These are phyloP conservation scores for Brachyalestes nurse DNA, from an alignment of 2,797 vertebrate genomes.

Conservation along the genomic window DNA sequence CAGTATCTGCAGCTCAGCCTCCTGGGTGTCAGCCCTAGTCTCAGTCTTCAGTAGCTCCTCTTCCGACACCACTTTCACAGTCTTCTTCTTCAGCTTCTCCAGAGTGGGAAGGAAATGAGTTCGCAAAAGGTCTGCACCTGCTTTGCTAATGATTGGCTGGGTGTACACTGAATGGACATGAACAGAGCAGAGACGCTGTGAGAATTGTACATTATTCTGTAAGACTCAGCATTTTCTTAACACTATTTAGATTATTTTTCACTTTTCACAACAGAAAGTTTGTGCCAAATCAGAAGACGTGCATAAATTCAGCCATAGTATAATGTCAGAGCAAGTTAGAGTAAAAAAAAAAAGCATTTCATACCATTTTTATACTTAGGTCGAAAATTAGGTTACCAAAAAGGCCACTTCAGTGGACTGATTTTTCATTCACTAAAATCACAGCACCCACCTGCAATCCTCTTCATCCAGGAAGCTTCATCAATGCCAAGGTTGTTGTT, in stretches of 20 bases:
- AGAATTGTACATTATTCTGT: background rate
- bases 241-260: too few species aligned
- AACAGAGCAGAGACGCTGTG: background rate
- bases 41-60: constrained; percentile 94
- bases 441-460: constrained; percentile 85
- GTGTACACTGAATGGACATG: constrained; percentile 84
- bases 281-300: too few species aligned
- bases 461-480: constrained; percentile 98
- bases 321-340: too few species aligned
- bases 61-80: constrained; percentile 91
- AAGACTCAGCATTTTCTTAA: too few species aligned
- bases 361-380: too few species aligned
- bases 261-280: too few species aligned
- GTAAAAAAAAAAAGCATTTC: too few species aligned
- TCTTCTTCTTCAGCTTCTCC: constrained; percentile 96
- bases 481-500: constrained; percentile 98
- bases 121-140: constrained; percentile 89
- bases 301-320: too few species aligned
- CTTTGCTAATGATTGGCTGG: constrained; percentile 98
- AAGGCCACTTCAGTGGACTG: background rate
- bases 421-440: background rate
- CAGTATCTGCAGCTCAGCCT: constrained; percentile 94
- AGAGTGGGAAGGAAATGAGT: constrained; percentile 94
- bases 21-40: constrained; percentile 89
- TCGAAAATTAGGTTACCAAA: background rate